phyloP scores from a whole-genome alignment of 2,113 vertebrate genomes.

The Grallaria varia region DNA sequence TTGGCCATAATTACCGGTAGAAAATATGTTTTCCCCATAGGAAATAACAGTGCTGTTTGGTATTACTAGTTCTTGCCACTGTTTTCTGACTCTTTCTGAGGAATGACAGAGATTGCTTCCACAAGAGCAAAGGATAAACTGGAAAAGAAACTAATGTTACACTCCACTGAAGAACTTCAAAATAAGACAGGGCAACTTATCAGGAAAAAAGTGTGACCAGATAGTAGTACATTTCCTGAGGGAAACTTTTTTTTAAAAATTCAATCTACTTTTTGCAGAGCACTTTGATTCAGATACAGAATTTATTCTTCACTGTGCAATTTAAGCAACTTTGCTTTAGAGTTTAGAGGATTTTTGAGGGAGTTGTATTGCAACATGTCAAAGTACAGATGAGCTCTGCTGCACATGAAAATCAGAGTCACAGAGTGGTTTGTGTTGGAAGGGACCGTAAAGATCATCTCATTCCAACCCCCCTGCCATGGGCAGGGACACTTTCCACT shows the following conservation, averaged over 20 bases:
- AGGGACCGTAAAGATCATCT: neutral
- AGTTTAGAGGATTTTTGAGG: neutral
- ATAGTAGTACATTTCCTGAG: neutral
- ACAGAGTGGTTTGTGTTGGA: neutral
- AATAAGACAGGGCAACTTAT: neutral
- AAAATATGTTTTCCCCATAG: slow-evolving; percentile 71
- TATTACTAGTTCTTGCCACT: slow-evolving; percentile 72
- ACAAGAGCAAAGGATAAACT: slow-evolving; percentile 34
- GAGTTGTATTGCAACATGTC: neutral
- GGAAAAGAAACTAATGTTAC: slow-evolving; percentile 38
- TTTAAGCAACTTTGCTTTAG: neutral
- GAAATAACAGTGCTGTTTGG: slow-evolving; percentile 71
- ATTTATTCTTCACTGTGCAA: neutral
- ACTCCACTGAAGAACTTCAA: neutral
- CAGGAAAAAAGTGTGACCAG: neutral
- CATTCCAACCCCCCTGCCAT: neutral
- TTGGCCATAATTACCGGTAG: slow-evolving; percentile 60
- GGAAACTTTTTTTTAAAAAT: neutral
- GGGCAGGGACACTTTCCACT: neutral
- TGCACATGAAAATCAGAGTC: neutral
- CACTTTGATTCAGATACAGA: neutral
- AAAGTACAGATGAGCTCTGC: neutral
- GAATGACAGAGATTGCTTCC: slow-evolving; percentile 59
- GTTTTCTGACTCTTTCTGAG: slow-evolving; percentile 52
- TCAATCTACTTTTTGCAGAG: neutral